Percentiles rank a stretch among this genome's conserved stretches.
Evolutionary conservation across 1,140 invertebrate genomes (phyloP).

Genomic region (Pararge aegeria): DNA sequence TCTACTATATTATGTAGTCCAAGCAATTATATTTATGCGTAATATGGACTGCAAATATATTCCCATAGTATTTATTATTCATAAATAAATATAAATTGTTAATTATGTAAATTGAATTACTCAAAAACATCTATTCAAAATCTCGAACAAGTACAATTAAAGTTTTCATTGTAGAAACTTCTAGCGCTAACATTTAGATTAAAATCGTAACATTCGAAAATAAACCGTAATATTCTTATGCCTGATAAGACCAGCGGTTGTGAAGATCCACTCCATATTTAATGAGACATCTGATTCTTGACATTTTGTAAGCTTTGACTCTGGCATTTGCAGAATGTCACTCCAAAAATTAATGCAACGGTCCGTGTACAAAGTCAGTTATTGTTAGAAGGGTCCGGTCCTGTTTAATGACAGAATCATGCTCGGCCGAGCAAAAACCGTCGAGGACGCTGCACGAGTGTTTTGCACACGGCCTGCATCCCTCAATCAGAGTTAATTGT

Average conservation of each 20-base stretch:
- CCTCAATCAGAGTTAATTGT: slow-evolving; percentile 53
- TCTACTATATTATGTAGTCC: too few species aligned
- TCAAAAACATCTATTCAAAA: neutral
- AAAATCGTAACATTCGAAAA: too few species aligned
- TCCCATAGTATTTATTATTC: too few species aligned
- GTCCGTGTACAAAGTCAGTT: slow-evolving; percentile 17
- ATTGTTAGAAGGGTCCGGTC: slow-evolving; percentile 33
- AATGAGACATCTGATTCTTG: neutral
- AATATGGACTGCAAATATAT: too few species aligned
- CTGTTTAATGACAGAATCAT: slow-evolving; percentile 39
- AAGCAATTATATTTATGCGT: too few species aligned
- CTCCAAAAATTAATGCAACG: slow-evolving; percentile 1
- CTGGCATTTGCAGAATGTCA: neutral
- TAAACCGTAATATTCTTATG: too few species aligned
- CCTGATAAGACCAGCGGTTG: too few species aligned
- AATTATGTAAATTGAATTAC: too few species aligned
- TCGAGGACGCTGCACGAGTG: slow-evolving; percentile 36
- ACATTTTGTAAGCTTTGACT: neutral
- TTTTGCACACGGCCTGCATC: slow-evolving; percentile 30
- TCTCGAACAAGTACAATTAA: neutral
- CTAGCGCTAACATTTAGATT: too few species aligned
- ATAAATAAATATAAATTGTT: too few species aligned
- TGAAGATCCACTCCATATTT: too few species aligned
- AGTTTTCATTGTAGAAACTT: too few species aligned
- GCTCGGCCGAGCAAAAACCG: slow-evolving; percentile 53